These are phyloP conservation scores for Sminthurinus aureus DNA, from an alignment of 2,888 invertebrate genomes.

Conservation along the genomic window DNA sequence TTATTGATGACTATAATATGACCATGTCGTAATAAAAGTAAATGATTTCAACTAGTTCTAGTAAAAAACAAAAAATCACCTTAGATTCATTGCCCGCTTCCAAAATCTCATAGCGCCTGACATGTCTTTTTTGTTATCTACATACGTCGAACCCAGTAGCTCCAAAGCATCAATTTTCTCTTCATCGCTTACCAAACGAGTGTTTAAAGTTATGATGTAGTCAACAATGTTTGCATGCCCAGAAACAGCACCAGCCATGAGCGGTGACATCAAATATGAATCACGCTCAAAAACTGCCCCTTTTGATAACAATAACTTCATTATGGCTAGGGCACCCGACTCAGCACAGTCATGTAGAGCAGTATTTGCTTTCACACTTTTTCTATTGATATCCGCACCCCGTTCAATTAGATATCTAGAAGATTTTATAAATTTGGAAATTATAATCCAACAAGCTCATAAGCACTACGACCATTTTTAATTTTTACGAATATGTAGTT, in stretches of 20 bases:
- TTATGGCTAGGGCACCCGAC: slow-evolving; percentile 90
- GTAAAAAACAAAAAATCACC: slow-evolving; percentile 67
- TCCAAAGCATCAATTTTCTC: slow-evolving; percentile 90
- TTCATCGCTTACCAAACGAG: slow-evolving; percentile 72
- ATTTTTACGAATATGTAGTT: no score
- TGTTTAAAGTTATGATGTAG: slow-evolving; percentile 76
- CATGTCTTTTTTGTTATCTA: slow-evolving; percentile 86
- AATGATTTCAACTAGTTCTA: no score
- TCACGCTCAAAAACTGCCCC: slow-evolving; percentile 94
- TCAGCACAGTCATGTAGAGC: slow-evolving; percentile 89
- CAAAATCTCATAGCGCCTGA: slow-evolving; percentile 86
- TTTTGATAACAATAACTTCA: slow-evolving; percentile 84
- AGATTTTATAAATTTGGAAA: no score
- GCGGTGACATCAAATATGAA: slow-evolving; percentile 84
- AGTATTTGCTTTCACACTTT: slow-evolving; percentile 91
- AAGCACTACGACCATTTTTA: no score
- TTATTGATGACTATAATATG: no score
- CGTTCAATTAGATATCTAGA: slow-evolving; percentile 76
- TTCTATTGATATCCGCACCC: slow-evolving; percentile 91
- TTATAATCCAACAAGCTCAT: no score
- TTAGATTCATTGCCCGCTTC: slow-evolving; percentile 90
- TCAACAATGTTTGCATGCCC: slow-evolving; percentile 94
- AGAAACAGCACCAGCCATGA: slow-evolving; percentile 67
- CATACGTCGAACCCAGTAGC: slow-evolving; percentile 90
- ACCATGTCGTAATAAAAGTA: no score